Evolutionary conservation across 1,140 invertebrate genomes (phyloP), one percentile per base, ranked within the genome.

Genomic region (Drosophila erecta): DNA sequence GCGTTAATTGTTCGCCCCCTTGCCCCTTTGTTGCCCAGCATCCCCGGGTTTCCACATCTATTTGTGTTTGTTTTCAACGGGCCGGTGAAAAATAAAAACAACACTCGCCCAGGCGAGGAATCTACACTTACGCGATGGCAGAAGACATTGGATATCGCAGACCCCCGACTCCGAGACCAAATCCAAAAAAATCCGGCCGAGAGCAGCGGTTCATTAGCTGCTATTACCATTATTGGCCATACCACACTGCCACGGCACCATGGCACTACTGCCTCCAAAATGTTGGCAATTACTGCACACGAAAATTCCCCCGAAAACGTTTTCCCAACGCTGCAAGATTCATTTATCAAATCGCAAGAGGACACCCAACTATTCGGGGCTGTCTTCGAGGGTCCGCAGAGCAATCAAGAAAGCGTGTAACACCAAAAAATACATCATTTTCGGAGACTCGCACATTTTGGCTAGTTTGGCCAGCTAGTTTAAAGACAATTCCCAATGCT

Each of bases 1-100:
- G 79, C 84, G 84, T 87, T 87, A 87, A 87, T 87, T 87, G 84
- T 87, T 87, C 71, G 59, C 49, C 84, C 78, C 75, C 61, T 65
- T 51, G 65, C 75, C 58, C 51, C 50, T 66, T 49, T 53, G 43
- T 70, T 59, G 64, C 58, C 47, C 47, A 50, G 47, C 47, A 50
- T 33, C 47, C 81, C 55, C 62, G 53, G 58, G 50, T 78, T 84
- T 72, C 55, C 67, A 57, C 61, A 41, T 47, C 65, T 76, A 57
- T 85, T 81, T 80, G 66, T 84, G 59, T 85, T 85, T 85, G 81
- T 66, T 77, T 85, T 85, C 58, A 81, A 70, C 55, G 71, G 30
- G 30, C 40, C 64, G 51, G 41, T 58, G 64, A 41, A 53, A 51
- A 49, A 58, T 37, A 74, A 71, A 84, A 76, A 75, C 67, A 69